Percentiles rank a stretch among this genome's conserved stretches.
These are phyloP conservation scores for Dimorphilus gyrociliatus DNA, from an alignment of 2,888 invertebrate genomes.

Conservation along the genomic window DNA sequence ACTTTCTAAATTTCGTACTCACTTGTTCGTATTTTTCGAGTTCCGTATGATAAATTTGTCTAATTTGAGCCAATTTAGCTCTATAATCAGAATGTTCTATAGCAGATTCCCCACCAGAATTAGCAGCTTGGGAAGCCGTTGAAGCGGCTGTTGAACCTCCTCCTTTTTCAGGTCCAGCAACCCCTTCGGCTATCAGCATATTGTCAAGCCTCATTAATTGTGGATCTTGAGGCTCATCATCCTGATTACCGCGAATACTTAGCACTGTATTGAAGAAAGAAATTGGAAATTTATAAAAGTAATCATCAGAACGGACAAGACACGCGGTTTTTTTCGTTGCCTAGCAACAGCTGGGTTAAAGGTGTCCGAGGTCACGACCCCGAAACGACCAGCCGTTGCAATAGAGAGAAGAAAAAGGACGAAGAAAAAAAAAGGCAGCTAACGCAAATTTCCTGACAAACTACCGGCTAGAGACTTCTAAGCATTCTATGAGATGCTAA, in stretches of 20 bases:
- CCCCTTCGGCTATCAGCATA: slow-evolving; percentile 87
- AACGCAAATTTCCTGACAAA: too few relatives aligned
- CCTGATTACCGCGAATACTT: slow-evolving; percentile 86
- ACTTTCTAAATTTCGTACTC: too few relatives aligned
- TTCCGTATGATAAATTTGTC: slow-evolving; percentile 97
- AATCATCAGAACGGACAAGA: too few relatives aligned
- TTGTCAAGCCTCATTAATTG: slow-evolving; percentile 96
- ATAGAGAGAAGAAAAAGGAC: too few relatives aligned
- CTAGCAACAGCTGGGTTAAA: too few relatives aligned
- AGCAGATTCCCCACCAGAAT: slow-evolving; percentile 48
- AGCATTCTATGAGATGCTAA: too few relatives aligned
- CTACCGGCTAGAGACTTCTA: too few relatives aligned
- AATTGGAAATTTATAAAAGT: neutral
- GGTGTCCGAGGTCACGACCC: too few relatives aligned
- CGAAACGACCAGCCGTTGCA: too few relatives aligned
- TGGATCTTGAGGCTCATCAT: slow-evolving; percentile 94
- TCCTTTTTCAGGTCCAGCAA: slow-evolving; percentile 37
- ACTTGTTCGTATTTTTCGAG: slow-evolving; percentile 96
- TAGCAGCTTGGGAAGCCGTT: slow-evolving; percentile 25
- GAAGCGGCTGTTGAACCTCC: slow-evolving; percentile 32
- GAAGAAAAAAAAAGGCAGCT: too few relatives aligned
- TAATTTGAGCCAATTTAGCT: slow-evolving; percentile 91
- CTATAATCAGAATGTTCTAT: slow-evolving; percentile 99
- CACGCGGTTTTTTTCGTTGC: too few relatives aligned
- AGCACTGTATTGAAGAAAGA: slow-evolving; percentile 48